phyloP scores from a whole-genome alignment of 37 sponge, comb jelly and placozoan species.

The Chondrosia reniformis region DNA sequence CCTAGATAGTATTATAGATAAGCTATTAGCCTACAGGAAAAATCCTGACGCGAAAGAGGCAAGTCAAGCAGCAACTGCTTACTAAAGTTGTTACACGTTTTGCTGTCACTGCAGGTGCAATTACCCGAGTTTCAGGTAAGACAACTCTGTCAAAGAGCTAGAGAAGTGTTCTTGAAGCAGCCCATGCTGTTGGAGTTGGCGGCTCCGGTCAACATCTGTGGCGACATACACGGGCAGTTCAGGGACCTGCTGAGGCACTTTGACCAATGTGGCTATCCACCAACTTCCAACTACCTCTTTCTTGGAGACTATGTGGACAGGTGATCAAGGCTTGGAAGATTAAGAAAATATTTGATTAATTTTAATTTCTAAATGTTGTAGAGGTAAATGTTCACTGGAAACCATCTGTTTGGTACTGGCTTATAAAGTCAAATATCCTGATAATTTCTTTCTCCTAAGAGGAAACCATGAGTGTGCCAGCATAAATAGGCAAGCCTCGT shows the following conservation, averaged over 20 bases:
- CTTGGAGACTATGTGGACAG: conserved; percentile 92
- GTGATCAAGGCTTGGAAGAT: conserved; percentile 13
- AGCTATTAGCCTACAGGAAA: conserved; percentile 35
- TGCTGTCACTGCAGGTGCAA: conserved; percentile 46
- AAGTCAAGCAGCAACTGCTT: neutral
- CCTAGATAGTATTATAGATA: conserved; percentile 48
- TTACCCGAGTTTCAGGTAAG: conserved; percentile 78
- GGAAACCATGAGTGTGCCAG: conserved; percentile 92
- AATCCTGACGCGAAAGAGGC: conserved; percentile 69
- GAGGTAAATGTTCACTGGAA: conserved; percentile 81
- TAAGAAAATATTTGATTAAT: too few species aligned
- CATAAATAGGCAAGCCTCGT: conserved; percentile 61
- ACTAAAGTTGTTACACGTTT: neutral
- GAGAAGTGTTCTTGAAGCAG: conserved; percentile 82
- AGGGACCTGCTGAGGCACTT: conserved; percentile 78
- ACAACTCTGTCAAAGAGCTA: conserved; percentile 65
- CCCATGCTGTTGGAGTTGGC: conserved; percentile 80
- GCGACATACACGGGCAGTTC: conserved; percentile 92
- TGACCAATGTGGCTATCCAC: conserved; percentile 81
- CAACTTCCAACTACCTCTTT: conserved; percentile 78
- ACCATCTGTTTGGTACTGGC: conserved; percentile 82
- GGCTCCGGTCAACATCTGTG: conserved; percentile 82
- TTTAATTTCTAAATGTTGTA: conserved; percentile 17
- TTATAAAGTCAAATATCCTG: conserved; percentile 85
- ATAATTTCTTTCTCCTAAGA: conserved; percentile 78